These are phyloP conservation scores for Drosophila cognata DNA, from an alignment of 2,888 invertebrate species.

Conservation along the genomic window DNA sequence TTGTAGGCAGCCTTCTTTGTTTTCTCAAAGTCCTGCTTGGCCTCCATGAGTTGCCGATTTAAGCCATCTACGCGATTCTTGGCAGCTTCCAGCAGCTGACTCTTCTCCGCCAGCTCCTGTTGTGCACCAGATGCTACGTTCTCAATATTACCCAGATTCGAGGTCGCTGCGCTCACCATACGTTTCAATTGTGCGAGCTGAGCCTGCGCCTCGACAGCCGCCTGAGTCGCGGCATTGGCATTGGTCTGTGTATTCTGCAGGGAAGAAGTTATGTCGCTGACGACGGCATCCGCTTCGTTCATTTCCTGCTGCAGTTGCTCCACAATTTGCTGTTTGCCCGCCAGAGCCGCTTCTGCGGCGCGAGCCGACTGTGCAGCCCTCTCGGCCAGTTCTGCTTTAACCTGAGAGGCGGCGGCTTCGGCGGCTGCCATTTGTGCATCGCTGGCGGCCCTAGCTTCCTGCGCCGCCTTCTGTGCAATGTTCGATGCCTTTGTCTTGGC, in stretches of 20 bases:
- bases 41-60: constrained; percentile 87
- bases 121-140: constrained; percentile 88
- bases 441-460: constrained; percentile 89
- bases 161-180: constrained; percentile 86
- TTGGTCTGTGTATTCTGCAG: constrained; percentile 88
- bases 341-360: constrained; percentile 89
- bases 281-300: constrained; percentile 88
- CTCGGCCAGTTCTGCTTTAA: constrained; percentile 90
- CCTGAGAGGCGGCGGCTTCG: constrained; percentile 90
- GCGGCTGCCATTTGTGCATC: constrained; percentile 91
- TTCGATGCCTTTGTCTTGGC: constrained; percentile 86
- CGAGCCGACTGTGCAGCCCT: constrained; percentile 90
- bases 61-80: constrained; percentile 88
- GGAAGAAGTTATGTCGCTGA: constrained; percentile 87
- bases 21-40: constrained; percentile 88
- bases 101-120: constrained; percentile 88
- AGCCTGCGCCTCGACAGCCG: constrained; percentile 87
- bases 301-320: constrained; percentile 89
- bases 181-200: constrained; percentile 86
- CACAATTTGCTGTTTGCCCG: constrained; percentile 89
- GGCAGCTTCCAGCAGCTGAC: constrained; percentile 89
- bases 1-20: constrained; percentile 90
- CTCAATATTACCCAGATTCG: constrained; percentile 87
- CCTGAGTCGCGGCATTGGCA: constrained; percentile 88
- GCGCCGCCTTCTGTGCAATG: constrained; percentile 91